A percentile compares a stretch with the other conserved stretches of the same genome.
Conservation (phyloP, 1,140 invertebrate genomes). For the Chrysopa pallens region DNA sequence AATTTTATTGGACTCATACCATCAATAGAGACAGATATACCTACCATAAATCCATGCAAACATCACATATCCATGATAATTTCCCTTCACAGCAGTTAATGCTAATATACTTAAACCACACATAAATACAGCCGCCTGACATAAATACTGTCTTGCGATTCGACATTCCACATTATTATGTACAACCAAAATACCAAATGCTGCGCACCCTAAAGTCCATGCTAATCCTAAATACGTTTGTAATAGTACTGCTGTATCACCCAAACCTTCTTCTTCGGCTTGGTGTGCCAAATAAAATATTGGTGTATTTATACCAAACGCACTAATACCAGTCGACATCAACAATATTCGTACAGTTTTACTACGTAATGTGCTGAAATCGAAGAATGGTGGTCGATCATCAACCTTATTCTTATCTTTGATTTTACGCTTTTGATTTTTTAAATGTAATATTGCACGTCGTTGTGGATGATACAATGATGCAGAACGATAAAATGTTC, state of each 20-base stretch:
- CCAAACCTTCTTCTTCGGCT: conserved; percentile 51
- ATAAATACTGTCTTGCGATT: conserved; percentile 70
- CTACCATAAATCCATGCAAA: conserved; percentile 69
- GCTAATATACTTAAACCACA: conserved; percentile 63
- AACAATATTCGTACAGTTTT: conserved; percentile 70
- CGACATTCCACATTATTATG: conserved; percentile 68
- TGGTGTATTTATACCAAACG: conserved; percentile 72
- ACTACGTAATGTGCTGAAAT: conserved; percentile 65
- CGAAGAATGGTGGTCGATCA: conserved; percentile 67
- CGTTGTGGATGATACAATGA: conserved; percentile 79
- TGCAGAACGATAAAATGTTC: conserved; percentile 75
- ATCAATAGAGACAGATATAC: too few species aligned
- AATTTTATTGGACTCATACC: too few species aligned
- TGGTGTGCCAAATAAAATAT: conserved; percentile 71
- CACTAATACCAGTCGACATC: conserved; percentile 51
- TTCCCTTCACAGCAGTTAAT: conserved; percentile 63
- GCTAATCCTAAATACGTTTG: conserved; percentile 66
- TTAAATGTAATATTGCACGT: conserved; percentile 73
- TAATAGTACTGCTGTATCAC: conserved; percentile 47
- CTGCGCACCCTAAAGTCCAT: conserved; percentile 62
- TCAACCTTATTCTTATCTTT: conserved; percentile 56
- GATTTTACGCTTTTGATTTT: conserved; percentile 74
- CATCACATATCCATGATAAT: conserved; percentile 59
- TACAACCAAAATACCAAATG: conserved; percentile 65
- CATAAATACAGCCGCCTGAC: conserved; percentile 56